A percentile compares a stretch with the other conserved stretches of the same genome.
Conservation (phyloP, 2,888 invertebrate genomes). For the Hartigia nigra region DNA sequence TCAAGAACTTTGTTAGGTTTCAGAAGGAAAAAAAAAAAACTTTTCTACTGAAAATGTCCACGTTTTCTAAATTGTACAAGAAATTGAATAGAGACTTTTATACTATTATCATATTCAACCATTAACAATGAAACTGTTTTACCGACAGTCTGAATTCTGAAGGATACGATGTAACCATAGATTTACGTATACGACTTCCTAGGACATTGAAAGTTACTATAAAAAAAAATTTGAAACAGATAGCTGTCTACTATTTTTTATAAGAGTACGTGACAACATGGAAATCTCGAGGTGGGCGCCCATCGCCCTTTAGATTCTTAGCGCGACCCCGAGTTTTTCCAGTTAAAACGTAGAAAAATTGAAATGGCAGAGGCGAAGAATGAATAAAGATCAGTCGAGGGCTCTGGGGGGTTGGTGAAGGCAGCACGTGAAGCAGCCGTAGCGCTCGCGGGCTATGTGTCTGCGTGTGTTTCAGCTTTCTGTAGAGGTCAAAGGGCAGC, state of each 20-base stretch:
- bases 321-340: constrained; percentile 38
- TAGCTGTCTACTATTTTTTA: neutral
- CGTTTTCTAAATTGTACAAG: neutral
- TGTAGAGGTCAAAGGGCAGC: constrained; percentile 23
- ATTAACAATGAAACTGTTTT: neutral
- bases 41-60: neutral
- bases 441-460: neutral
- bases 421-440: constrained; percentile 47
- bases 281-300: neutral
- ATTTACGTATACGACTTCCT: neutral
- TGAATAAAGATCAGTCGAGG: constrained; percentile 60
- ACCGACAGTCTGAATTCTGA: neutral
- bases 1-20: neutral
- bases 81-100: neutral
- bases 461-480: constrained; percentile 3
- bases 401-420: constrained; percentile 16
- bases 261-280: neutral
- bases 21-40: neutral
- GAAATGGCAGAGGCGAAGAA: constrained; percentile 62
- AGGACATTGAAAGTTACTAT: neutral
- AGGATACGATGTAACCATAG: neutral
- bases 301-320: constrained; percentile 35
- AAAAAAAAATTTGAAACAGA: neutral
- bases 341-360: constrained; percentile 62
- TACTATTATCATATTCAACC: neutral